These are phyloP conservation scores for Drosophila mayri DNA, from an alignment of 1,140 invertebrate species.

Conservation along the genomic window DNA sequence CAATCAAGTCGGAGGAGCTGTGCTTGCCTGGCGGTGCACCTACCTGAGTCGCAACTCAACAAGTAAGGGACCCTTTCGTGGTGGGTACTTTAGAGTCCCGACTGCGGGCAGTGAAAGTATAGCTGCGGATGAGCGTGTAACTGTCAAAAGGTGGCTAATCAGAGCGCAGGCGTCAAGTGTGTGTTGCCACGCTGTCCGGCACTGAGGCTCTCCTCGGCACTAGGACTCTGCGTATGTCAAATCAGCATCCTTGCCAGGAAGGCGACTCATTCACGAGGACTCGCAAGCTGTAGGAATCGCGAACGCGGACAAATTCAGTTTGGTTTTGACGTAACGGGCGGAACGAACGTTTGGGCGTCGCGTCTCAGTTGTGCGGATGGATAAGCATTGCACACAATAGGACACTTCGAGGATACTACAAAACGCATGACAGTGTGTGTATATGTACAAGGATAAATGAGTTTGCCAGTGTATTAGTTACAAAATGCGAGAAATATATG, in stretches of 20 bases:
- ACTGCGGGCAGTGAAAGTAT: neutral
- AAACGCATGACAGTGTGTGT: constrained; percentile 42
- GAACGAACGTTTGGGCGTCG: constrained; percentile 27
- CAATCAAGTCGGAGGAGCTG: neutral
- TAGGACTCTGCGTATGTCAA: constrained; percentile 10
- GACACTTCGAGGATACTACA: constrained; percentile 40
- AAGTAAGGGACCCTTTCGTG: constrained; percentile 17
- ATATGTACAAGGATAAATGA: constrained; percentile 22
- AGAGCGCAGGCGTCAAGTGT: constrained; percentile 55
- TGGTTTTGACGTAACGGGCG: constrained; percentile 34
- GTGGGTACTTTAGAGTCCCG: neutral
- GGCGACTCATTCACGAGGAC: constrained; percentile 3
- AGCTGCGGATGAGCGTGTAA: constrained; percentile 36
- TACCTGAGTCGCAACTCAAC: constrained; percentile 24
- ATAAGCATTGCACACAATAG: constrained; percentile 36
- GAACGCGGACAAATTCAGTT: constrained; percentile 33
- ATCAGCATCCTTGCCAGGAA: constrained; percentile 33
- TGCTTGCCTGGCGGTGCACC: neutral
- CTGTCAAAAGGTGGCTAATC: constrained; percentile 29
- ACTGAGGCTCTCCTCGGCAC: constrained; percentile 16
- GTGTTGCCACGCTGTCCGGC: constrained; percentile 18
- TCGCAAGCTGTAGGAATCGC: constrained; percentile 13
- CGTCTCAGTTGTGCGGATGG: constrained; percentile 24
- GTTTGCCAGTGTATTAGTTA: constrained; percentile 6
- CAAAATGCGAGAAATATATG: constrained; percentile 17